Evolutionary conservation across 2,113 vertebrate species (phyloP), one percentile per base, ranked within the genome.

Genomic region (Rhodinocichla rosea): DNA sequence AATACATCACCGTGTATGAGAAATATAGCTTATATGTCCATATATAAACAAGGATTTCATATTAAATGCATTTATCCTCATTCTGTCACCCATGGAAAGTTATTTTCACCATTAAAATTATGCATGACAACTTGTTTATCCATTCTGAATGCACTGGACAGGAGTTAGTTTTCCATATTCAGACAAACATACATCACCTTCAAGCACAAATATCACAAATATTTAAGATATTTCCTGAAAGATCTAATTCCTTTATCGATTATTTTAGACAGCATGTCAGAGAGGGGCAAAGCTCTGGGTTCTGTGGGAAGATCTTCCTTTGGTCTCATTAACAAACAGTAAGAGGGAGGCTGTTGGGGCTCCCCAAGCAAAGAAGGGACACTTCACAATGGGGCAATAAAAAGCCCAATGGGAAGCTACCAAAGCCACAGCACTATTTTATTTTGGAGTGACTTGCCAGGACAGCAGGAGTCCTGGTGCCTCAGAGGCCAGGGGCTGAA

Each of bases 81-180:
- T 94, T 95, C 93, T 83, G 79, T 93, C 94, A 81, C 33, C 56
- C 79, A 53, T 7, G 1, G 37, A 57, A 91, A 92, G 68, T 81
- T 93, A 89, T 92, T 94, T 96, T 49, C 42, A 15, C 80, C 49
- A 45, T 87, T 92, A 81, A 87, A 96, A 27, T 75, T 81, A 70
- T 53, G 10, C 8, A 2, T 45, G 73, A 81, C 71, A 81, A 67
- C 40, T 96, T 94, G 32, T 90, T 83, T 93, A 81, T 89, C 68
- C 45, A 39, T 90, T 78, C 60, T 82, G 86, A 87, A 71, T 18
- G 62, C 21, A 22, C 68, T 73, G 83, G 92, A 93, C 6, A 0
- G 37, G 73, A 91, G 33, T 9, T 84, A 11, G n/a, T 42, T 85
- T 74, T 80, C 70, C 8, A 2, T 70, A 77, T 74, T 33, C 50